A percentile compares a stretch with the other conserved stretches of the same genome.
These are phyloP conservation scores for Sinocyclocheilus rhinocerous DNA, from an alignment of 2,113 vertebrate species.

Conservation along the genomic window DNA sequence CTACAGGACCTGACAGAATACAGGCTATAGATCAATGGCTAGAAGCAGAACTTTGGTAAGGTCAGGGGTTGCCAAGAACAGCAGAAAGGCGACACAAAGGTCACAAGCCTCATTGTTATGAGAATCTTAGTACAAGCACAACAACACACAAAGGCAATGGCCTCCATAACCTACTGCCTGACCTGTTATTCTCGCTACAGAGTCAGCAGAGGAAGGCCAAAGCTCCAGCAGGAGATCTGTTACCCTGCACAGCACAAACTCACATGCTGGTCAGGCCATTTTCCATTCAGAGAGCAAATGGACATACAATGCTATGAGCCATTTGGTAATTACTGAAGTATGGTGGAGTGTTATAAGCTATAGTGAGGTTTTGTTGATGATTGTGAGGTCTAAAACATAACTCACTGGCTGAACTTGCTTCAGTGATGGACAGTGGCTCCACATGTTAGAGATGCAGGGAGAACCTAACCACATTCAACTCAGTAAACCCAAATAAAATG, in stretches of 20 bases:
- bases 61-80: slow-evolving; percentile 4
- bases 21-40: neutral
- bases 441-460: no score
- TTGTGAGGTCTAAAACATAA: neutral
- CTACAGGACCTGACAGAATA: neutral
- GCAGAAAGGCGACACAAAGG: slow-evolving; percentile 25
- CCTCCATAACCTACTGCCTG: neutral
- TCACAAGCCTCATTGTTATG: slow-evolving; percentile 6
- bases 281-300: slow-evolving; percentile 1
- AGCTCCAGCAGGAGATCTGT: slow-evolving; percentile 16
- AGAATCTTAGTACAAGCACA: neutral
- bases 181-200: neutral
- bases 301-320: neutral
- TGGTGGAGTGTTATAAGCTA: neutral
- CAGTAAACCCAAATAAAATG: neutral
- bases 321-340: neutral
- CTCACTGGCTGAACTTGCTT: neutral
- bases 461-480: no score
- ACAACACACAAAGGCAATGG: neutral
- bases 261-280: neutral
- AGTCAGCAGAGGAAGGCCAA: slow-evolving; percentile 27
- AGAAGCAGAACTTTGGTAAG: slow-evolving; percentile 12
- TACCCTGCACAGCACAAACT: neutral
- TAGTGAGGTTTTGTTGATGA: neutral
- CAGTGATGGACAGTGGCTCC: neutral